These are phyloP conservation scores for Scotopteryx bipunctaria DNA, from an alignment of 2,888 invertebrate species.

Conservation along the genomic window DNA sequence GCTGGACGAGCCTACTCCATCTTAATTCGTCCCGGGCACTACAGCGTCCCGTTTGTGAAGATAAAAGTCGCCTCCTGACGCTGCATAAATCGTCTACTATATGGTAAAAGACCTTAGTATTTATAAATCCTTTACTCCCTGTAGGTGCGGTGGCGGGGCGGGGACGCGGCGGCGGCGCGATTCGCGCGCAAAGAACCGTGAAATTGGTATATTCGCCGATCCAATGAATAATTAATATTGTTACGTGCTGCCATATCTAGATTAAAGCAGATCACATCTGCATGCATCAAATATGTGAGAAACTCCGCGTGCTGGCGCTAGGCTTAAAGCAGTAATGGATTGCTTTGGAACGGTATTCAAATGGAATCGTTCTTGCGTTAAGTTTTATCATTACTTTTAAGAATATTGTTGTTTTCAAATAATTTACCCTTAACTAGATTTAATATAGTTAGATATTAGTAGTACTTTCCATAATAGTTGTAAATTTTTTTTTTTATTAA, in stretches of 20 bases:
- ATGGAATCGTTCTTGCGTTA: conserved; percentile 3
- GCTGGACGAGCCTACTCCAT: no score
- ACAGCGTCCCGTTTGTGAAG: no score
- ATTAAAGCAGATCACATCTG: conserved; percentile 66
- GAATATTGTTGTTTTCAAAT: conserved; percentile 1
- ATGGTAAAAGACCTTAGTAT: no score
- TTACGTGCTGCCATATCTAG: conserved; percentile 63
- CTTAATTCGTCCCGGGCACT: no score
- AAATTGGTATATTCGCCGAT: conserved; percentile 83
- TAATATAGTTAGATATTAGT: no score
- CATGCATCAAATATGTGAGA: conserved; percentile 68
- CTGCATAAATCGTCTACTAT: no score
- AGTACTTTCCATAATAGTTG: no score
- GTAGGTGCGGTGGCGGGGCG: conserved; percentile 51
- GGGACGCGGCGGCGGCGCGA: conserved; percentile 60
- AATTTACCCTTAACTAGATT: no score
- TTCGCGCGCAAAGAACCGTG: conserved; percentile 81
- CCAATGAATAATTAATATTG: conserved; percentile 84
- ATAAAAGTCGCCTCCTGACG: no score
- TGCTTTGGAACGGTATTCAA: conserved; percentile 16
- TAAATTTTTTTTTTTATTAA: no score
- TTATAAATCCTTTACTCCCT: no score
- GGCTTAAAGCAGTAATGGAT: conserved; percentile 35
- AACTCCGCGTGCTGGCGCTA: conserved; percentile 40
- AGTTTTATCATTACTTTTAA: not conserved